A percentile compares a stretch with the other conserved stretches of the same genome.
phyloP scores from a whole-genome alignment of 2,113 vertebrate genomes.

The Serilophus lunatus region DNA sequence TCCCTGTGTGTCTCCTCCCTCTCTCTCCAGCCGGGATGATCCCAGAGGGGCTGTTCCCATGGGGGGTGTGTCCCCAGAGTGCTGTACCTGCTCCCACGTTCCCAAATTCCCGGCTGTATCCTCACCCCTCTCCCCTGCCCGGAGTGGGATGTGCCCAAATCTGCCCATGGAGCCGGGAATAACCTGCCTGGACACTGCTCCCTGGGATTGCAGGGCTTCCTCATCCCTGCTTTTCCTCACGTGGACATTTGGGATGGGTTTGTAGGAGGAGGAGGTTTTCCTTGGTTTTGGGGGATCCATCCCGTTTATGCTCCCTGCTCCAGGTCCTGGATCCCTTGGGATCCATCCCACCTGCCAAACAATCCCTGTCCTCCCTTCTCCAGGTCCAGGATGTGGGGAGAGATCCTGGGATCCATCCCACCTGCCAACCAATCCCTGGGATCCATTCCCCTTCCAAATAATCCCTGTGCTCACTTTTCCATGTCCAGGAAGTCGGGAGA shows the following conservation, averaged over 20 bases:
- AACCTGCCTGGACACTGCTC: neutral
- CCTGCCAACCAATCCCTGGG: too few species aligned
- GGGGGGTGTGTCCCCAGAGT: neutral
- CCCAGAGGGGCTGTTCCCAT: neutral
- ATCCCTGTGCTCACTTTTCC: neutral
- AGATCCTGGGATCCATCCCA: neutral
- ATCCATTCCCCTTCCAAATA: too few species aligned
- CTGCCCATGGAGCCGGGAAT: neutral
- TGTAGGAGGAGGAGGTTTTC: neutral
- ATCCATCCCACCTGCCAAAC: too few species aligned
- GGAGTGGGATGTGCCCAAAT: neutral
- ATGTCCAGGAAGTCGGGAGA: neutral
- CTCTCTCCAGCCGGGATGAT: neutral
- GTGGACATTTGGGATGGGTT: neutral
- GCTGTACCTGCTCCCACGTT: neutral
- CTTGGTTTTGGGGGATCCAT: neutral
- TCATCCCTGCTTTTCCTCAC: neutral
- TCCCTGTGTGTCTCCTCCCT: neutral
- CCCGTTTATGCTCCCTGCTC: too few species aligned
- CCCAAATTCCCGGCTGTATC: neutral
- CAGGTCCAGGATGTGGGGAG: too few species aligned
- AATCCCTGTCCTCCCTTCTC: too few species aligned
- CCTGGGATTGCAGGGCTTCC: neutral
- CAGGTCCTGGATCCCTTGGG: too few species aligned
- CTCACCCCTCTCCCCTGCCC: neutral